Conservation (phyloP, 1,140 invertebrate species). For the Aphelenchoides fujianensis region DNA sequence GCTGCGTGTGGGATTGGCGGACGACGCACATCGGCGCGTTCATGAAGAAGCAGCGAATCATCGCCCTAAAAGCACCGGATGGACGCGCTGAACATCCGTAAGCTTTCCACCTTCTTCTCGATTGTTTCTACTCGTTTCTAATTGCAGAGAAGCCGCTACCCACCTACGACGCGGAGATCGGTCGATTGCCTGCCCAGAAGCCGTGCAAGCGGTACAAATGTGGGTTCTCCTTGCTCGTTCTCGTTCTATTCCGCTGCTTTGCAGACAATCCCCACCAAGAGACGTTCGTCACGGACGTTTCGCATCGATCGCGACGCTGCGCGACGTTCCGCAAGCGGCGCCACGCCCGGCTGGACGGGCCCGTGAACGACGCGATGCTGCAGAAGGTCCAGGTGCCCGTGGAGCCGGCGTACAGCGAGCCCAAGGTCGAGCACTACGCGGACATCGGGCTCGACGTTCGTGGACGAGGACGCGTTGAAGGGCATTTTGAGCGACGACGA, state of each 20-base stretch:
- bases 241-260: slow-evolving; percentile 4
- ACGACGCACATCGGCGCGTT: slow-evolving; percentile 17
- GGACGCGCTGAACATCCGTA: not conserved
- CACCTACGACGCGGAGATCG: slow-evolving; percentile 6
- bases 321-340: slow-evolving; percentile 13
- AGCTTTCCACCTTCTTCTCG: slow-evolving; percentile 11
- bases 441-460: not conserved
- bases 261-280: slow-evolving; percentile 24
- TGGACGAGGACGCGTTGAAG: not conserved
- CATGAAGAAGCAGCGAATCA: slow-evolving; percentile 10
- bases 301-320: slow-evolving; percentile 16
- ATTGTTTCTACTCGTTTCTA: slow-evolving; percentile 1
- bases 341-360: not conserved
- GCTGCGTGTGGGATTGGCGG: slow-evolving; percentile 7
- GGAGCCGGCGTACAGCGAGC: slow-evolving; percentile 3
- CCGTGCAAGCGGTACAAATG: slow-evolving; percentile 12
- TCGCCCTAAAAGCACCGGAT: not conserved
- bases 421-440: not conserved
- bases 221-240: not conserved
- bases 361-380: slow-evolving; percentile 11
- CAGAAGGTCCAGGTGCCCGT: slow-evolving; percentile 21
- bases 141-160: slow-evolving; percentile 13
- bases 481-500: not conserved
- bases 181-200: slow-evolving; percentile 2
- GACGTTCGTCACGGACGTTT: slow-evolving; percentile 19